Percentiles rank a stretch among this genome's conserved stretches.
phyloP scores from a whole-genome alignment of 2,888 invertebrate species.

The Athripsodes cinereus region DNA sequence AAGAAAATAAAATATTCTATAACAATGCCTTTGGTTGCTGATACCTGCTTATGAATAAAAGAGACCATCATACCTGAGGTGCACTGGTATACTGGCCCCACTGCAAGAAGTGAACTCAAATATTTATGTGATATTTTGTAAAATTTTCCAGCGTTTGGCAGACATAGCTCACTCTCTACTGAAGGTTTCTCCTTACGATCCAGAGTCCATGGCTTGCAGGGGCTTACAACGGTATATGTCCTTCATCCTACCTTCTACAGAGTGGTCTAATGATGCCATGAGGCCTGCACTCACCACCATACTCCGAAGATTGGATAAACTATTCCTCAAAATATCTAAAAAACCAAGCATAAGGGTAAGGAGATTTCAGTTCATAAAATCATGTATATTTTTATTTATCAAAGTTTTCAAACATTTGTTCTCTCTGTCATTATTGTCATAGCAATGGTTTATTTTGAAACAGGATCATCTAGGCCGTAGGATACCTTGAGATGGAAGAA shows the following conservation, averaged over 20 bases:
- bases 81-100: too few species aligned
- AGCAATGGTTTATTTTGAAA: too few species aligned
- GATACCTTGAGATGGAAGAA: too few species aligned
- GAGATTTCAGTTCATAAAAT: neutral
- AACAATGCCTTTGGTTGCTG: too few species aligned
- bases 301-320: conserved; percentile 88
- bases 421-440: too few species aligned
- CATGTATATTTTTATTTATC: neutral
- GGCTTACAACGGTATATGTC: conserved; percentile 92
- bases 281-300: conserved; percentile 89
- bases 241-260: conserved; percentile 86
- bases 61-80: too few species aligned
- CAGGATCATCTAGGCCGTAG: too few species aligned
- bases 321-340: conserved; percentile 95
- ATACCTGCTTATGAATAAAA: too few species aligned
- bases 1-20: too few species aligned
- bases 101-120: too few species aligned
- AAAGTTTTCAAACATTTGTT: too few species aligned
- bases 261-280: conserved; percentile 92
- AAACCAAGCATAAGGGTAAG: conserved; percentile 82
- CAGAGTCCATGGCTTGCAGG: conserved; percentile 92
- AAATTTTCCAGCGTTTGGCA: conserved; percentile 74
- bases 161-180: conserved; percentile 95
- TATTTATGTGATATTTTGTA: too few species aligned
- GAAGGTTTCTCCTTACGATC: conserved; percentile 97